Percentiles rank a stretch among this genome's conserved stretches.
Conservation (phyloP, 2,797 vertebrate genomes). For the Platalea minor region DNA sequence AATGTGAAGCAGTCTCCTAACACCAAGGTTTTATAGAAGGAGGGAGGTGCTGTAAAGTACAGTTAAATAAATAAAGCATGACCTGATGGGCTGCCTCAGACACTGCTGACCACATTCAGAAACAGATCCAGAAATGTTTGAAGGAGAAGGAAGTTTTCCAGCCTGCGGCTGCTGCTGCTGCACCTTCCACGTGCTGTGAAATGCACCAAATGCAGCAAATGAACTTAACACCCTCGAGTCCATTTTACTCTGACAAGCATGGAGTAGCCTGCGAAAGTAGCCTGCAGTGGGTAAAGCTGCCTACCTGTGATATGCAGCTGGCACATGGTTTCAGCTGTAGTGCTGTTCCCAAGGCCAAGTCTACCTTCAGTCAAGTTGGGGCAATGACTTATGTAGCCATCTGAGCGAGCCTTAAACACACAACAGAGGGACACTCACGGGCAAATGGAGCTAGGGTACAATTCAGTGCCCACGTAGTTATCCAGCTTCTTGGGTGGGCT, state of each 20-base stretch:
- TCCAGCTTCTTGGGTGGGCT: not conserved
- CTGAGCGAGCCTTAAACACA: not conserved
- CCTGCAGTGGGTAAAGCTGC: not conserved
- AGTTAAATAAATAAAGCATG: not conserved
- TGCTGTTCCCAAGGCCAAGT: not conserved
- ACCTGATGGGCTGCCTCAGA: not conserved
- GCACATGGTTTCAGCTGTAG: not conserved
- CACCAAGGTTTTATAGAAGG: not conserved
- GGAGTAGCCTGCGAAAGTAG: not conserved
- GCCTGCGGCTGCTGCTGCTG: not conserved
- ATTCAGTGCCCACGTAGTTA: not conserved
- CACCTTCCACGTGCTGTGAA: not conserved
- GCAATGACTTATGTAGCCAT: not conserved
- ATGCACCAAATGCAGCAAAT: not conserved
- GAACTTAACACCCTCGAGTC: not conserved
- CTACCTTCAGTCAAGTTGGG: not conserved
- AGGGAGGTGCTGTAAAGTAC: not conserved
- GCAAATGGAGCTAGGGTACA: not conserved
- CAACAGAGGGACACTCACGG: fast-evolving
- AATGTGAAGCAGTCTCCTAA: not conserved
- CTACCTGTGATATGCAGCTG: not conserved
- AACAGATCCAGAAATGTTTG: not conserved
- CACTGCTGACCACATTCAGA: not conserved
- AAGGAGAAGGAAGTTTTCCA: not conserved
- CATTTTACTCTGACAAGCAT: not conserved